These are phyloP conservation scores for Eptatretus atami DNA, from an alignment of 2,797 vertebrate genomes.

Conservation along the genomic window DNA sequence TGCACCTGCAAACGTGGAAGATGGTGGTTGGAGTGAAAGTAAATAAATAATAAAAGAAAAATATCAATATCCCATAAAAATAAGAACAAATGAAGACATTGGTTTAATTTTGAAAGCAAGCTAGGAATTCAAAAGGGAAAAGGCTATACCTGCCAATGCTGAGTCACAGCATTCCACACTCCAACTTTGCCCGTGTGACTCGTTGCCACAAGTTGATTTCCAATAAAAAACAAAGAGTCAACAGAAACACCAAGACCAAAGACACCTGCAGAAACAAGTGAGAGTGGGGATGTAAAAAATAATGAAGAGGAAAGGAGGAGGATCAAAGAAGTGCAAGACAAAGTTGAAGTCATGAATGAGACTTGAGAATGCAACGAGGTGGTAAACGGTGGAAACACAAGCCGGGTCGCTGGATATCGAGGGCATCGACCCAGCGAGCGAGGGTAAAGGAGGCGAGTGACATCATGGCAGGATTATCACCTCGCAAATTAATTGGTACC, in stretches of 20 bases:
- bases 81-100: too few relatives aligned
- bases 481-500: too few relatives aligned
- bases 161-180: constrained; percentile 95
- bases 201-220: constrained; percentile 78
- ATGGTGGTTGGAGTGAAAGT: background rate
- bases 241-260: constrained; percentile 83
- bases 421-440: too few relatives aligned
- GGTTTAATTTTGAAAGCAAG: too few relatives aligned
- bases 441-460: too few relatives aligned
- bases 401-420: too few relatives aligned
- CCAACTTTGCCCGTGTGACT: constrained; percentile 93
- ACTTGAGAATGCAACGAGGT: too few relatives aligned
- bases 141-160: constrained; percentile 62
- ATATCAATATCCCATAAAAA: too few relatives aligned
- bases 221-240: constrained; percentile 88
- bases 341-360: background rate
- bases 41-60: background rate
- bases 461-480: too few relatives aligned
- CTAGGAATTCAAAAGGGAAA: too few relatives aligned
- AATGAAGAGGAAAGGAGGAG: background rate
- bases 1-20: constrained; percentile 37
- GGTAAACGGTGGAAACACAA: too few relatives aligned
- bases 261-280: constrained; percentile 23
- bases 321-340: background rate
- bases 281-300: too few relatives aligned